Evolutionary conservation across 2,888 invertebrate genomes (phyloP).

Genomic region (Matsumyia berberina): DNA sequence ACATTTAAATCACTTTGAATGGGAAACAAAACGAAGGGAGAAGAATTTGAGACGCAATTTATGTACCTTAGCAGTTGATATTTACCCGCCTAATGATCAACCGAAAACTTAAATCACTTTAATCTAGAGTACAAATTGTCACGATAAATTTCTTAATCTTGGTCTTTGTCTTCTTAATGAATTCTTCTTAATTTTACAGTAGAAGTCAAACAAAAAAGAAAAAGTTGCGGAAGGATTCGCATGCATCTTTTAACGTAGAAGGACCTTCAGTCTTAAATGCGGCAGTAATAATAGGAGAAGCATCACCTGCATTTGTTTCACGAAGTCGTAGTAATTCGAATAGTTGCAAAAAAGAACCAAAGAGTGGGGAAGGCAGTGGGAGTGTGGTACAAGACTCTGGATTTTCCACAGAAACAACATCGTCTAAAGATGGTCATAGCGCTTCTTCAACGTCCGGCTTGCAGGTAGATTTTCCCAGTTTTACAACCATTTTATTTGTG

Average conservation of each 20-base stretch:
- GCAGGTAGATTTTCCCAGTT: constrained; percentile 81
- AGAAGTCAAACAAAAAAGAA: constrained; percentile 62
- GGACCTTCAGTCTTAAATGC: constrained; percentile 33
- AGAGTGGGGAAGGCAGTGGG: constrained; percentile 86
- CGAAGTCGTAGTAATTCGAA: constrained; percentile 88
- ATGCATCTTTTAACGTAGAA: constrained; percentile 36
- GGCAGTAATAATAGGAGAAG: constrained; percentile 40
- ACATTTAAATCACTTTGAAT: too few species aligned
- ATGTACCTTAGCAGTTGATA: too few species aligned
- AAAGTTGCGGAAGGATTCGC: constrained; percentile 45
- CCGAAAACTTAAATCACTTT: too few species aligned
- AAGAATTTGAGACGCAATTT: too few species aligned
- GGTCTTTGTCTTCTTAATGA: not conserved
- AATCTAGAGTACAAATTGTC: too few species aligned
- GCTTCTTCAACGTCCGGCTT: constrained; percentile 88
- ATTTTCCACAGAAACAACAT: constrained; percentile 95
- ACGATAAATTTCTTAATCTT: too few species aligned
- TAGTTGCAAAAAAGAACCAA: constrained; percentile 87
- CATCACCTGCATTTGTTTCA: constrained; percentile 81
- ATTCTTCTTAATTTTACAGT: not conserved
- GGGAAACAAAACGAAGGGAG: too few species aligned
- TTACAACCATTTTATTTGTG: not conserved
- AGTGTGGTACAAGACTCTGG: constrained; percentile 92
- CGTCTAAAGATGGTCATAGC: constrained; percentile 91
- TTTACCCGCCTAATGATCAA: too few species aligned